A percentile compares a stretch with the other conserved stretches of the same genome.
Evolutionary conservation across 2,888 invertebrate species (phyloP).

Genomic region (Trachelus troglodyta): DNA sequence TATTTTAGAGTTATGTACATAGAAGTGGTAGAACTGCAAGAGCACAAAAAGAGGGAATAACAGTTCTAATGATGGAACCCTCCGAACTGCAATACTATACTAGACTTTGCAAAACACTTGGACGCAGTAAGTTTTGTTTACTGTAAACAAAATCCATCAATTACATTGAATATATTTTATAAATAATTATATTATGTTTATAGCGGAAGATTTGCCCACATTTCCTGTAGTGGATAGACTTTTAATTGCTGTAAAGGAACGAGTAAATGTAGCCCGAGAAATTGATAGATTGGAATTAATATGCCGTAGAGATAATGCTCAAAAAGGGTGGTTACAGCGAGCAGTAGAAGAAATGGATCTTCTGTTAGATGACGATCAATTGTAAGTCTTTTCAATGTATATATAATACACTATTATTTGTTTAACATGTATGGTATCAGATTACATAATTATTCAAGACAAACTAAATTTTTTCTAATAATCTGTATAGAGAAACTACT

Average conservation of each 20-base stretch:
- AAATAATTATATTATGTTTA: conserved; percentile 35
- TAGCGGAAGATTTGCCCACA: conserved; percentile 84
- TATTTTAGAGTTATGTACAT: conserved; percentile 87
- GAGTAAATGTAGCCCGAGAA: conserved; percentile 82
- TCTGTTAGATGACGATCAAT: conserved; percentile 81
- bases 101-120: conserved; percentile 85
- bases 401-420: not conserved
- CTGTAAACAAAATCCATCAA: not conserved
- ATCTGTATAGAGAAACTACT: conserved; percentile 45
- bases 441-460: not conserved
- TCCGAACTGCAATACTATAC: conserved; percentile 83
- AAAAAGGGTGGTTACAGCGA: conserved; percentile 87
- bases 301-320: conserved; percentile 73
- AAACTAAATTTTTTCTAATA: conserved; percentile 11
- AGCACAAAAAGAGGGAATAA: conserved; percentile 88
- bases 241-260: conserved; percentile 74
- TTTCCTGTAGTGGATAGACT: conserved; percentile 81
- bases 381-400: conserved; percentile 38
- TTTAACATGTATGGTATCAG: not conserved
- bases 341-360: conserved; percentile 93
- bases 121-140: conserved; percentile 75
- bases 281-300: conserved; percentile 82
- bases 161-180: not conserved
- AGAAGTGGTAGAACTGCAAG: conserved; percentile 97
- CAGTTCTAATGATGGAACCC: conserved; percentile 92